Percentiles rank a stretch among this genome's conserved stretches.
phyloP scores from a whole-genome alignment of 2,888 invertebrate species.

The Deroplatys truncata region DNA sequence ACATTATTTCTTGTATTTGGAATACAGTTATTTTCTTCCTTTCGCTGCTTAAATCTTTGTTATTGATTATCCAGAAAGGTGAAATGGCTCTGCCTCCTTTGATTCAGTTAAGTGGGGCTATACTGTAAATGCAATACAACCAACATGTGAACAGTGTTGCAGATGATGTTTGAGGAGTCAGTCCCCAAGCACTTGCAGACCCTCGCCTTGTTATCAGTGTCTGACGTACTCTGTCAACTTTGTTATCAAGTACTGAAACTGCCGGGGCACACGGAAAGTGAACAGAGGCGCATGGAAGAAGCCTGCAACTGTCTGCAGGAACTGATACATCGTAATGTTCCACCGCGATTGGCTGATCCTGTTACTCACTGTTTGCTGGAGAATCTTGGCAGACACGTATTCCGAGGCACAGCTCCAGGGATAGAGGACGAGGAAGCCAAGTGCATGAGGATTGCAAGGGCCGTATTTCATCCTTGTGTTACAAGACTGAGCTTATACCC shows the following conservation, averaged over 20 bases:
- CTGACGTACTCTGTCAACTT: not conserved
- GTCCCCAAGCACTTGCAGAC: not conserved
- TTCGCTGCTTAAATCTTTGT: too few species aligned
- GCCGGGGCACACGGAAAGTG: not conserved
- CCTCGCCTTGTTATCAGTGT: not conserved
- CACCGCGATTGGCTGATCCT: not conserved
- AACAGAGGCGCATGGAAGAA: not conserved
- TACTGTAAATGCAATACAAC: too few species aligned
- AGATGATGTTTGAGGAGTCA: not conserved
- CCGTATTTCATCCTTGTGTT: not conserved
- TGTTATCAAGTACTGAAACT: not conserved
- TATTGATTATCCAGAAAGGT: too few species aligned
- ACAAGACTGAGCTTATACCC: not conserved
- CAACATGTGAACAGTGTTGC: not conserved
- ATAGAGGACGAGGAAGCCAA: not conserved
- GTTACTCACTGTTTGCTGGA: not conserved
- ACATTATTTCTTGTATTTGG: too few species aligned
- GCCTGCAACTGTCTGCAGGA: not conserved
- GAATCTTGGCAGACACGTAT: not conserved
- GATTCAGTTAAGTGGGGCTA: too few species aligned
- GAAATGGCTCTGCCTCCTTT: too few species aligned
- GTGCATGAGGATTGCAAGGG: not conserved
- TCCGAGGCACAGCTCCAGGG: not conserved
- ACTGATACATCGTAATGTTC: not conserved
- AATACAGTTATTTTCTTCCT: too few species aligned